Percentiles rank a stretch among this genome's conserved stretches.
These are phyloP conservation scores for Magallana angulata DNA, from an alignment of 1,140 invertebrate species.

Conservation along the genomic window DNA sequence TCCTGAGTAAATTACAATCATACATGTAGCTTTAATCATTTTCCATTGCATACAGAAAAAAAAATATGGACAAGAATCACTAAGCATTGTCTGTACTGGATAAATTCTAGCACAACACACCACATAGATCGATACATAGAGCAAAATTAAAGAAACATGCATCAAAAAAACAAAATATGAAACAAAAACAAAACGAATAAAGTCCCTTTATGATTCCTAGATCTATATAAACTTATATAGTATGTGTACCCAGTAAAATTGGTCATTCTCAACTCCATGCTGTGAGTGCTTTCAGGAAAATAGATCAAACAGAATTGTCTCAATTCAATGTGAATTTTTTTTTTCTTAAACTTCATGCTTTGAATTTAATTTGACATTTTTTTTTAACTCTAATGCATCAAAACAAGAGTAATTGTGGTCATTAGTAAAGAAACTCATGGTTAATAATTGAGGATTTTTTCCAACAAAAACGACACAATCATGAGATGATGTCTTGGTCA, in stretches of 20 bases:
- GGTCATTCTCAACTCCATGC: constrained; percentile 26
- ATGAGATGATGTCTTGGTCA: background rate
- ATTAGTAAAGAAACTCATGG: too few relatives aligned
- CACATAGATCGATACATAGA: background rate
- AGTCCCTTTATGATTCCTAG: background rate
- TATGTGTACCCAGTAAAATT: constrained; percentile 1
- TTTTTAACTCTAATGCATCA: background rate
- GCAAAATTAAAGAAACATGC: background rate
- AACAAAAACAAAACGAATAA: background rate
- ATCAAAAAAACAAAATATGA: background rate
- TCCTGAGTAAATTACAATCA: too few relatives aligned
- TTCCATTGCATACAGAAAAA: too few relatives aligned
- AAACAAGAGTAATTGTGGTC: background rate
- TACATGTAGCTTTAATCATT: too few relatives aligned
- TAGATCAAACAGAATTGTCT: background rate
- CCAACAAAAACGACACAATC: background rate
- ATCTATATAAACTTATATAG: background rate
- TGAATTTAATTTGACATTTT: too few relatives aligned
- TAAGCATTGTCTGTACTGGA: background rate
- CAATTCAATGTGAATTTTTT: constrained; percentile 4
- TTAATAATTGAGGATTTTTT: too few relatives aligned
- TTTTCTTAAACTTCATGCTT: background rate
- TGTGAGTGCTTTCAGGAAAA: constrained; percentile 21
- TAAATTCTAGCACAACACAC: background rate
- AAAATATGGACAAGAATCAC: background rate